These are phyloP conservation scores for Sylvicola cinctus DNA, from an alignment of 2,888 invertebrate species.

Conservation along the genomic window DNA sequence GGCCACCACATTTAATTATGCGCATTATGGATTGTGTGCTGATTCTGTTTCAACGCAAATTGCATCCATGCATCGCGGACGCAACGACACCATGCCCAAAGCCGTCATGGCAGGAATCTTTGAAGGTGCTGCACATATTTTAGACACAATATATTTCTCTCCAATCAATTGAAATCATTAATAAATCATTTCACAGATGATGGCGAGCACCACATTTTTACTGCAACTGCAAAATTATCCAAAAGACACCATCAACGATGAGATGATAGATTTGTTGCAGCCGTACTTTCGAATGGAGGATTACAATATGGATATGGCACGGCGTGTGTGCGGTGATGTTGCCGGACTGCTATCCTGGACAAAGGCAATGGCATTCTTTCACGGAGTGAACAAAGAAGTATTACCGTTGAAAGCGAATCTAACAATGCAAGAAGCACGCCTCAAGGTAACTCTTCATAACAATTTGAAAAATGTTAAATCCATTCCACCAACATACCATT, in stretches of 20 bases:
- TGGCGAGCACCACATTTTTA: constrained; percentile 86
- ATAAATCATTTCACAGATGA: no score
- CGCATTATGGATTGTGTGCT: constrained; percentile 94
- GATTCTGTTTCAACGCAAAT: constrained; percentile 73
- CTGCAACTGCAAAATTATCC: constrained; percentile 85
- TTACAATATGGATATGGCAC: constrained; percentile 91
- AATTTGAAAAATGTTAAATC: not conserved
- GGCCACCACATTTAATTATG: constrained; percentile 94
- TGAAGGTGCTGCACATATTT: constrained; percentile 38
- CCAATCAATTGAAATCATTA: no score
- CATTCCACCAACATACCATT: no score
- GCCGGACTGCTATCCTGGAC: constrained; percentile 93
- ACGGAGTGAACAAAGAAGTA: constrained; percentile 91
- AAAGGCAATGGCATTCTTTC: constrained; percentile 88
- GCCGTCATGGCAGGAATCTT: constrained; percentile 89
- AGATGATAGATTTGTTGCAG: constrained; percentile 81
- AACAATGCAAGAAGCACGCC: constrained; percentile 70
- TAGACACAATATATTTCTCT: no score
- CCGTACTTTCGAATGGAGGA: constrained; percentile 93
- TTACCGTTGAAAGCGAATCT: constrained; percentile 83
- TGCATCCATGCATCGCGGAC: constrained; percentile 67
- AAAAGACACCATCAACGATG: constrained; percentile 90
- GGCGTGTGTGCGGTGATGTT: constrained; percentile 89
- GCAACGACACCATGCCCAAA: constrained; percentile 63
- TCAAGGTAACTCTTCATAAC: constrained; percentile 33